Evolutionary conservation across 2,113 vertebrate genomes (phyloP), one percentile per base, ranked within the genome.

Genomic region (Sinosuthora webbiana): DNA sequence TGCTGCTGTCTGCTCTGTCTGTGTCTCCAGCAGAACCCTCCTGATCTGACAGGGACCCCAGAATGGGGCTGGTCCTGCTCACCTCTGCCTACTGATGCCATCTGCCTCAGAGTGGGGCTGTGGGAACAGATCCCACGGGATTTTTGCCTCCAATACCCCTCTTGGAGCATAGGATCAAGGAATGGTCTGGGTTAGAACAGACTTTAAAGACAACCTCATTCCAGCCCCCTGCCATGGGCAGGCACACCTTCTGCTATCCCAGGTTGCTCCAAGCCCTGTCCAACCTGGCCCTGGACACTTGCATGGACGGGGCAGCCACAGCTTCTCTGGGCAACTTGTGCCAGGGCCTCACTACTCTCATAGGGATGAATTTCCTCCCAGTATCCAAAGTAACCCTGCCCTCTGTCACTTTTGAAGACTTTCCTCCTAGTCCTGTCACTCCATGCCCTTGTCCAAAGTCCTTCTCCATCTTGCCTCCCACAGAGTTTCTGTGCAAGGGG

Each of bases 71-170:
- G 57, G 25, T n/a, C 47, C 45, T 5, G 3, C 52, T 71, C 63
- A 7, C 6, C 19, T 6, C 77, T 31, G 25, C 41, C 69, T 33
- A 2, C 41, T 47, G 31, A 23, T 19, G 16, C 37, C 10, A 3
- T 3, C n/a, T 18, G 25, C 33, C 41, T 12, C 0, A 6, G 5
- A 67, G 25, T 31, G 7, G 1, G 16, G 35, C 70, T 33, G 13
- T 16, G 41, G 45, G 13, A 25, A 25, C 28, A 45, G 42, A 67
- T 4, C 31, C 20, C 33, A 12, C 2, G 0, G 0, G 13, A 39
- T 35, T 87, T 84, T 73, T 35, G 27, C 31, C 37, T 50, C 63
- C 14, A 6, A 24, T 16, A 55, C 6, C 30, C 19, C 21, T 15
- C 64, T 20, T 2, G 1, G 44, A 64, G 41, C 37, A 69, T 0